These are phyloP conservation scores for Drosophila mayaguana DNA, from an alignment of 2,888 invertebrate genomes.

Conservation along the genomic window DNA sequence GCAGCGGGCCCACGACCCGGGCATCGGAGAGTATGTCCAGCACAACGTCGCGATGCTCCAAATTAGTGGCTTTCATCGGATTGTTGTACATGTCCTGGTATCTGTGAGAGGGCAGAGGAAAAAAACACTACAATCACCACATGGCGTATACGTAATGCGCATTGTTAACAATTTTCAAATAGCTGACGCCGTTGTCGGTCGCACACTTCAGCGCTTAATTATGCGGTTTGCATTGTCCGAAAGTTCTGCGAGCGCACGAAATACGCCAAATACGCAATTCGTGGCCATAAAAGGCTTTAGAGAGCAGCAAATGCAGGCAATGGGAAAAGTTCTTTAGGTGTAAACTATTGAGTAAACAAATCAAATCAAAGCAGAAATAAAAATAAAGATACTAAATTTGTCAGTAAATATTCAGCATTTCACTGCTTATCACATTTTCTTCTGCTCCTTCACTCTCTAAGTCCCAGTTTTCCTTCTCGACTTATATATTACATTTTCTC, in stretches of 20 bases:
- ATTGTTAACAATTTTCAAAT: constrained; percentile 38
- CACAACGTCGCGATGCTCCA: constrained; percentile 91
- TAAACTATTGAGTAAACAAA: not conserved
- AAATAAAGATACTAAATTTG: no score
- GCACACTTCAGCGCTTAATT: constrained; percentile 47
- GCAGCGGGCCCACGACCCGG: constrained; percentile 92
- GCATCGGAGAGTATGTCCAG: constrained; percentile 96
- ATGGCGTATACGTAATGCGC: constrained; percentile 54
- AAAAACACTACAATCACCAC: constrained; percentile 30
- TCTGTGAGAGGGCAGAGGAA: constrained; percentile 78
- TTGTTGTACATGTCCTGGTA: constrained; percentile 87
- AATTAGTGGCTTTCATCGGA: constrained; percentile 86
- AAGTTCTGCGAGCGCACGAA: constrained; percentile 1
- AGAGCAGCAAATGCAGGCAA: not conserved
- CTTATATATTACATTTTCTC: no score
- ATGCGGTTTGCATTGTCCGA: constrained; percentile 36
- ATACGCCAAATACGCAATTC: not conserved
- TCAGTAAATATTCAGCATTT: no score
- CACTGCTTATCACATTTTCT: not conserved
- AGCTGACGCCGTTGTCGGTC: constrained; percentile 24
- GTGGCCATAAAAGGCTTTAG: not conserved
- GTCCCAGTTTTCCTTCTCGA: no score
- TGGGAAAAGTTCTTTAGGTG: not conserved
- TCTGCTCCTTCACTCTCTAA: not conserved
- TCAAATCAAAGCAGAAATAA: no score